Evolutionary conservation across 2,888 invertebrate genomes (phyloP).

Genomic region (Rhagophthalmus giganteus): DNA sequence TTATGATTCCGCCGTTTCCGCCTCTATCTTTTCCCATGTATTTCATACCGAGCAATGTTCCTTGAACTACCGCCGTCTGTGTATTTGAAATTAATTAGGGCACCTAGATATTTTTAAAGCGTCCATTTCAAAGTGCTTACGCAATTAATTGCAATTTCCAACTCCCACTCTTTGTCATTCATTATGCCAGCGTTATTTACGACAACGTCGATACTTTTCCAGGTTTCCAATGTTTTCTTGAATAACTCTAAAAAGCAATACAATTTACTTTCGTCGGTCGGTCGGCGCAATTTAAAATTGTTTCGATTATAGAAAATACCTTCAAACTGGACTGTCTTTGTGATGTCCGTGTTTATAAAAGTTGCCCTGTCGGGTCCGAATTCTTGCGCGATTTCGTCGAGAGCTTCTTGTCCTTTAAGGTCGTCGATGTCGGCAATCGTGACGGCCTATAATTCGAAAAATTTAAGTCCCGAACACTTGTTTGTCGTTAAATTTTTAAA

Average conservation of each 20-base stretch:
- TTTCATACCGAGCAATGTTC: conserved; percentile 61
- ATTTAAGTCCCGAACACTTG: too few relatives aligned
- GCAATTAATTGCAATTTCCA: conserved; percentile 63
- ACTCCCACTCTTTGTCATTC: conserved; percentile 76
- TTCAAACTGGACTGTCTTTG: conserved; percentile 72
- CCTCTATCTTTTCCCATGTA: conserved; percentile 63
- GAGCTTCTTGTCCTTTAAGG: conserved; percentile 62
- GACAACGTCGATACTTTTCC: conserved; percentile 58
- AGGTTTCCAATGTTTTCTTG: conserved; percentile 46
- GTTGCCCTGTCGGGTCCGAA: conserved; percentile 69
- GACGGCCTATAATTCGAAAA: conserved; percentile 44
- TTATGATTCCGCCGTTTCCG: conserved; percentile 65
- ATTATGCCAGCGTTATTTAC: conserved; percentile 78
- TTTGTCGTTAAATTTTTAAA: too few relatives aligned
- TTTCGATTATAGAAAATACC: conserved; percentile 60
- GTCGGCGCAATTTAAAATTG: too few relatives aligned
- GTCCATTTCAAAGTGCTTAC: conserved; percentile 43
- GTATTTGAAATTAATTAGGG: too few relatives aligned
- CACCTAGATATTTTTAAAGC: background rate
- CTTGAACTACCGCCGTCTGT: conserved; percentile 55
- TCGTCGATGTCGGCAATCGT: conserved; percentile 44
- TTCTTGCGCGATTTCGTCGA: conserved; percentile 63
- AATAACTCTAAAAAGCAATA: conserved; percentile 51
- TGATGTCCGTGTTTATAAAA: conserved; percentile 72
- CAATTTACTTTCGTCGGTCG: too few relatives aligned